phyloP scores from a whole-genome alignment of 2,797 vertebrate genomes.

The Pseudochaenichthys georgianus region DNA sequence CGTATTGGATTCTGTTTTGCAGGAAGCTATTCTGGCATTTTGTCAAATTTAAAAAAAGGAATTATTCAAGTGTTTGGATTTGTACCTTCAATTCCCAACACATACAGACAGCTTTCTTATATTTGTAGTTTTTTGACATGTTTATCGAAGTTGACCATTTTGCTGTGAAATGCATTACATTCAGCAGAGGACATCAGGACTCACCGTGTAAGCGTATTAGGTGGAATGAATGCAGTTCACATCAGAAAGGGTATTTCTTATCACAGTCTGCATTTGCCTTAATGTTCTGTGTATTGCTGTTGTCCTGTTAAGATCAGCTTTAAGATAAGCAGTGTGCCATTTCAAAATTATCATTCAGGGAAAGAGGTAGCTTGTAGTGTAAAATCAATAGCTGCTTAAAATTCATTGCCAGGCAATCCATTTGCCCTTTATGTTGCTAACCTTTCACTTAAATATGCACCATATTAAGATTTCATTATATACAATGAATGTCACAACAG shows the following conservation, averaged over 20 bases:
- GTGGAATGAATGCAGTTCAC: slow-evolving; percentile 8
- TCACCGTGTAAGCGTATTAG: slow-evolving; percentile 11
- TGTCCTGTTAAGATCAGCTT: slow-evolving; percentile 77
- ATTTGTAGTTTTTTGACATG: background rate
- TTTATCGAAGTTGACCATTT: background rate
- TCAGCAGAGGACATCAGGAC: slow-evolving; percentile 10
- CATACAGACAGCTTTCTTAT: background rate
- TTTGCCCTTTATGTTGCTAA: slow-evolving; percentile 98
- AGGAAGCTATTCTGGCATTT: background rate
- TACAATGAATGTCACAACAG: slow-evolving; percentile 90
- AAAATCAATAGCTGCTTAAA: slow-evolving; percentile 99
- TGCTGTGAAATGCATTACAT: background rate
- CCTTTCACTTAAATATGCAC: slow-evolving; percentile 91
- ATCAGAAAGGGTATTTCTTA: slow-evolving; percentile 33
- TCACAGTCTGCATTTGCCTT: slow-evolving; percentile 28
- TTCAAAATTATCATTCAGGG: slow-evolving; percentile 92
- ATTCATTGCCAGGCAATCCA: slow-evolving; percentile 99
- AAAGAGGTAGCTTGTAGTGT: slow-evolving; percentile 91
- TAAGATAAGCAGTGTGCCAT: slow-evolving; percentile 88
- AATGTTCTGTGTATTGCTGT: slow-evolving; percentile 63
- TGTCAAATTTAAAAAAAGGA: background rate
- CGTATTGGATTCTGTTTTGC: background rate
- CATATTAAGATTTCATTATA: slow-evolving; percentile 92
- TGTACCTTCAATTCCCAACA: background rate
- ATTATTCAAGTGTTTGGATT: too few species aligned